phyloP scores from a whole-genome alignment of 2,797 vertebrate species.

The Gymnothorax javanicus region DNA sequence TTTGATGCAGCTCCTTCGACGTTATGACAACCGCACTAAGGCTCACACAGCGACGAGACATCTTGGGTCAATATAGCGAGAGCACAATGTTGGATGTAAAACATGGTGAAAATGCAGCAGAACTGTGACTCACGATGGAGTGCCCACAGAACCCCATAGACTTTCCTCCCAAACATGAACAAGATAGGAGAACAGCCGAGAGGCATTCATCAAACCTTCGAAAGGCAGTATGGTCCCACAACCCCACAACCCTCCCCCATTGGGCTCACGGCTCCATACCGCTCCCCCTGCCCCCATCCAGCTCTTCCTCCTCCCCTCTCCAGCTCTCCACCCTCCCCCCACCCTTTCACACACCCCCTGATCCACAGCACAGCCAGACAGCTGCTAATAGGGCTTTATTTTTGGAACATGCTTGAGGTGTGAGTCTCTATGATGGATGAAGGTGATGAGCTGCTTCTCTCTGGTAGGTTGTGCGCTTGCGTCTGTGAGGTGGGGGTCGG shows the following conservation, averaged over 20 bases:
- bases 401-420: conserved; percentile 6
- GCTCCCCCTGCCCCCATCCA: neutral
- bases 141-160: neutral
- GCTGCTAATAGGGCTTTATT: conserved; percentile 19
- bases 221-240: neutral
- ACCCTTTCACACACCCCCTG: neutral
- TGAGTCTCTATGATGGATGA: conserved; percentile 10
- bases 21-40: neutral
- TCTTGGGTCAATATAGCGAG: neutral
- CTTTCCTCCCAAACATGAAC: neutral
- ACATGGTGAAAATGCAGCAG: neutral
- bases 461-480: neutral
- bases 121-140: neutral
- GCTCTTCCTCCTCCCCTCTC: neutral
- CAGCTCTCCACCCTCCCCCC: neutral
- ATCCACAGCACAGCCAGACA: neutral
- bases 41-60: neutral
- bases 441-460: neutral
- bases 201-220: neutral
- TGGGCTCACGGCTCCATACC: too few relatives aligned
- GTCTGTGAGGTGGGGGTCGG: too few relatives aligned
- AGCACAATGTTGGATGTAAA: neutral
- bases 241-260: neutral
- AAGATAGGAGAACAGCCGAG: neutral
- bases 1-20: neutral